Percentiles rank a stretch among this genome's conserved stretches.
phyloP scores from a whole-genome alignment of 1,140 invertebrate species.

The Lysiphlebus fabarum region DNA sequence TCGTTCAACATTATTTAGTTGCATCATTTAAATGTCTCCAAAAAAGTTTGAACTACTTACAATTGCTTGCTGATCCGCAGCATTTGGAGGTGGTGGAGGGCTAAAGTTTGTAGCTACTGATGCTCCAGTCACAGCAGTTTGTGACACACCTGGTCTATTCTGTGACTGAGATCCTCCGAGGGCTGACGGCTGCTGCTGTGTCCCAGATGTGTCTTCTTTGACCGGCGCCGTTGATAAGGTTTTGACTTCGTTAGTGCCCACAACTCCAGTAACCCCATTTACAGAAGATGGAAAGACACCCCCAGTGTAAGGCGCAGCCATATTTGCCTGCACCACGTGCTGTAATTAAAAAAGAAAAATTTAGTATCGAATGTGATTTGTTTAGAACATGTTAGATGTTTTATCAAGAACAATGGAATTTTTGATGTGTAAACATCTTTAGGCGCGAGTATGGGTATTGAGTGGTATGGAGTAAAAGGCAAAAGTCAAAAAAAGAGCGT shows the following conservation, averaged over 20 bases:
- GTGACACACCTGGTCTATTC: constrained; percentile 39
- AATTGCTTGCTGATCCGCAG: constrained; percentile 52
- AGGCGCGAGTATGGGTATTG: no score
- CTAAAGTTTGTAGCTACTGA: constrained; percentile 48
- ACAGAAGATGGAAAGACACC: constrained; percentile 71
- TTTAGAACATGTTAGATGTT: no score
- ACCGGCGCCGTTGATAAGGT: constrained; percentile 40
- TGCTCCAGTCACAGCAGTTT: constrained; percentile 42
- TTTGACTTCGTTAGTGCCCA: constrained; percentile 53
- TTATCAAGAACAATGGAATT: no score
- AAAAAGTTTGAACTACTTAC: constrained; percentile 34
- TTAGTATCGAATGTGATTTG: no score
- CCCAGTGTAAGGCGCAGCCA: constrained; percentile 80
- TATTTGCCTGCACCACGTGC: constrained; percentile 94
- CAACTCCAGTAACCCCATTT: constrained; percentile 65
- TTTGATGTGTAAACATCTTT: no score
- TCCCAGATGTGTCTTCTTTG: constrained; percentile 45
- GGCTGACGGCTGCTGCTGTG: constrained; percentile 39
- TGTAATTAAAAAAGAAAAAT: no score
- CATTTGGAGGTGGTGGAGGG: constrained; percentile 50
- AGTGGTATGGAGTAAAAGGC: no score
- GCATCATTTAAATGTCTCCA: no score
- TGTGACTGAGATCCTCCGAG: constrained; percentile 44
- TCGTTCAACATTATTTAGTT: no score
- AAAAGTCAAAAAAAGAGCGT: no score